A percentile compares a stretch with the other conserved stretches of the same genome.
Conservation (phyloP, 2,888 invertebrate genomes). For the Pristionchus japonicus region DNA sequence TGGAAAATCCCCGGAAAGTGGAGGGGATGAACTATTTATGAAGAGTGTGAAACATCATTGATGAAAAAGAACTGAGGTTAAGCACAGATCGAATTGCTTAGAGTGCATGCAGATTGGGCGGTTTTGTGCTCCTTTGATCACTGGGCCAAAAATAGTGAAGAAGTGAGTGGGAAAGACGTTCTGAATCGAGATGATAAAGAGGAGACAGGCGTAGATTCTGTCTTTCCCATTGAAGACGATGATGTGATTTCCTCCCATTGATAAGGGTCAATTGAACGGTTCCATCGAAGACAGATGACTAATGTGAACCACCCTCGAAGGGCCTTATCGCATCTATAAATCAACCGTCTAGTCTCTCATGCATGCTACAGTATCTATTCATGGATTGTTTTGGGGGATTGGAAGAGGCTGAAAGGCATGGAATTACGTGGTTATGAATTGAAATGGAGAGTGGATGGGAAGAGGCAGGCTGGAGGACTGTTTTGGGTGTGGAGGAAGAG, state of each 20-base stretch:
- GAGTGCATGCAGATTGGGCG: neutral
- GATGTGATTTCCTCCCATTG: slow-evolving; percentile 20
- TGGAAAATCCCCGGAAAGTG: neutral
- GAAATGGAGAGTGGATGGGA: neutral
- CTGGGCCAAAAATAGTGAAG: neutral
- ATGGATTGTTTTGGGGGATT: neutral
- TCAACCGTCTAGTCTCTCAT: neutral
- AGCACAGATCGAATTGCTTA: neutral
- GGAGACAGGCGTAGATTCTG: neutral
- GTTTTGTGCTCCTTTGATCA: neutral
- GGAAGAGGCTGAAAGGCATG: slow-evolving; percentile 14
- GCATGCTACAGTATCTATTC: slow-evolving; percentile 10
- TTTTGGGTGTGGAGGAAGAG: neutral
- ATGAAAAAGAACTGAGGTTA: neutral
- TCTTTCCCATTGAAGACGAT: neutral
- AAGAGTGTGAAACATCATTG: neutral
- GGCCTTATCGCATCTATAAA: neutral
- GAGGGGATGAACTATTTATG: neutral
- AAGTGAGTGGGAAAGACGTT: neutral
- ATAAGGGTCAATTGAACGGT: neutral
- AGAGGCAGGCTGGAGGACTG: neutral
- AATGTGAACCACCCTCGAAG: neutral
- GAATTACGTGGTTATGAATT: neutral
- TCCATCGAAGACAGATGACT: neutral
- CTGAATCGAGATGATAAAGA: neutral